Conservation (phyloP, 2,797 vertebrate genomes). For the Tympanoctomys barrerae region DNA sequence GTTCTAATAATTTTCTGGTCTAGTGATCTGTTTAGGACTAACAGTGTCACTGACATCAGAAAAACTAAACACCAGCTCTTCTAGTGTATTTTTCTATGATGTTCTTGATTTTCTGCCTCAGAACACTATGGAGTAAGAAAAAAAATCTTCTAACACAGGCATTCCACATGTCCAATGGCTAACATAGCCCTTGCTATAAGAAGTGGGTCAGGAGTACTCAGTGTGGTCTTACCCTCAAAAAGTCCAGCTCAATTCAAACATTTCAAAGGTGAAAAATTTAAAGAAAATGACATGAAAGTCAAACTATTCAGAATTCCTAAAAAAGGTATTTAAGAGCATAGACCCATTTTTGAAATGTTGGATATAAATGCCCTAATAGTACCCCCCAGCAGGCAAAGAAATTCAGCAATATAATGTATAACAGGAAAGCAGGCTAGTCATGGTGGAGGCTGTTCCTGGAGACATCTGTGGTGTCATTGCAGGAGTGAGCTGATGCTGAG, state of each 20-base stretch:
- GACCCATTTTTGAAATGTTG: neutral
- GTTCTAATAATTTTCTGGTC: neutral
- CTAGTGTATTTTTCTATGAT: neutral
- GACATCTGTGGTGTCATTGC: neutral
- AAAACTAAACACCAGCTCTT: neutral
- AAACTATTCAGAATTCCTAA: neutral
- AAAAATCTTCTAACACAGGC: neutral
- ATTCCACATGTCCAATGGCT: neutral
- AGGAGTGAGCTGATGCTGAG: neutral
- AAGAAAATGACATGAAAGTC: neutral
- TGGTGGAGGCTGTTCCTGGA: neutral
- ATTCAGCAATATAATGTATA: neutral
- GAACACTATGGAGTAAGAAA: neutral
- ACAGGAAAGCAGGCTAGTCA: neutral
- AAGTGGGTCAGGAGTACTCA: neutral
- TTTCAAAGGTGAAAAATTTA: slow-evolving; percentile 47
- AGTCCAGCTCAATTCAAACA: slow-evolving; percentile 35
- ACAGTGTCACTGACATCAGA: slow-evolving; percentile 37
- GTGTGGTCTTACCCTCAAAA: neutral
- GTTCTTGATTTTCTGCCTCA: slow-evolving; percentile 62
- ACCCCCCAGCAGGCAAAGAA: neutral
- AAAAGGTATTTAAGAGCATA: neutral
- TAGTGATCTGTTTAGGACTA: slow-evolving; percentile 69
- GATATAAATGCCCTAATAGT: neutral
- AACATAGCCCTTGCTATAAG: neutral